Base-by-base conservation (phyloP, 92 coral and sea anemone species). In the Umimayanthus kanabou region DNA sequence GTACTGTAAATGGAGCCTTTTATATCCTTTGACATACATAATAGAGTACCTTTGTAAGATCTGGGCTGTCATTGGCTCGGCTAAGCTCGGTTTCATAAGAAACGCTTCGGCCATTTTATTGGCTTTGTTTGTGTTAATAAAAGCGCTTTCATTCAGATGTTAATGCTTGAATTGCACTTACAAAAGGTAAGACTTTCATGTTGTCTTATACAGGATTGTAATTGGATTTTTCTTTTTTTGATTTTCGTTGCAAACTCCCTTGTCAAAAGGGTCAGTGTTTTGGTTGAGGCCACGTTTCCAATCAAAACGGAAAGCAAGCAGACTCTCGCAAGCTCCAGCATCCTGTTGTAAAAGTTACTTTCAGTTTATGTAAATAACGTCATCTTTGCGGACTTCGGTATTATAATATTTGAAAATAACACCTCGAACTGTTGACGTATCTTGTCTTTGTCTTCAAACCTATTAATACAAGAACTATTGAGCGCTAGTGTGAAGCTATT, bases 41-140 rank as follows among this genome's bases (percentile, higher is more conserved):
- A 85, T 87, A 74, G 89, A 86, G 86, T 87, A 75, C 73, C 85
- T 87, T 90, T 87, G 89, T 90, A 18, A 76, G 18, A 77, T 45
- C 87, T 57, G 9, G 45, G 40, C 66, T 29, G 47, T 71, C 76
- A 91, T 91, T 91, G 94, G 94, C 84, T 91, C 89, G 83, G 78
- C 86, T 91, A 89, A 91, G 92, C 90, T 80, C 78, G 16, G 50
- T 85, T 89, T 84, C 88, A 82, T 91, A 85, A 55, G 85, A 88
- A 66, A 58, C 39, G 77, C 58, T 85, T 61, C 88, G 85, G 85
- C 83, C 82, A 79, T 89, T 49, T 91, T 75, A 91, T 89, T 91
- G 76, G 90, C 92, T 88, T 91, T 85, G 94, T 91, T 85, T 78
- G 82, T 39, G 86, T 66, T 70, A 80, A 67, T 85, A 91, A 87